These are phyloP conservation scores for Harpagifer antarcticus DNA, from an alignment of 2,797 vertebrate genomes.

Conservation along the genomic window DNA sequence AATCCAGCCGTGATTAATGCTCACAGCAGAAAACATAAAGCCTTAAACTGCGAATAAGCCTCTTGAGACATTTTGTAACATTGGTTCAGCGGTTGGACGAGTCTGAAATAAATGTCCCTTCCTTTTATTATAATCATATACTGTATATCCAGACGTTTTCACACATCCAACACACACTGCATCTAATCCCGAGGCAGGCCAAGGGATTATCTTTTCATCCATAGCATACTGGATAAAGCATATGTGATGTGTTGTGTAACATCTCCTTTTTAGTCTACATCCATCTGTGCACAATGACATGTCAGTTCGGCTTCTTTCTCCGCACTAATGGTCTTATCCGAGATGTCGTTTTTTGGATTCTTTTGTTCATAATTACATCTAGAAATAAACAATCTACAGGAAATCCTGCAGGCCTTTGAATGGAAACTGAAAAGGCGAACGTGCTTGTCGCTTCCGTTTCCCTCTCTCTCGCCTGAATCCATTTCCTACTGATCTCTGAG, in stretches of 20 bases:
- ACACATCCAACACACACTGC: constrained; percentile 22
- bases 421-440: constrained; percentile 53
- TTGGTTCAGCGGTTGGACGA: too few relatives aligned
- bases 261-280: constrained; percentile 56
- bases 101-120: neutral
- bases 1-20: constrained; percentile 18
- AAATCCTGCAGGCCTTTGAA: constrained; percentile 51
- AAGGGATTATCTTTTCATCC: constrained; percentile 60
- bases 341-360: too few relatives aligned
- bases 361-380: neutral
- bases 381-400: constrained; percentile 25
- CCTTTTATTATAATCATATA: constrained; percentile 9
- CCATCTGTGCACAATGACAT: constrained; percentile 63
- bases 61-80: too few relatives aligned
- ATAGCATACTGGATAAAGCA: constrained; percentile 61
- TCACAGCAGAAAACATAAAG: constrained; percentile 19
- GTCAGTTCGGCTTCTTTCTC: constrained; percentile 30
- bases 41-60: constrained; percentile 19
- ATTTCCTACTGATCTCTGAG: constrained; percentile 46
- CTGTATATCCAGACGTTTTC: constrained; percentile 35
- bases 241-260: constrained; percentile 67
- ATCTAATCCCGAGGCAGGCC: constrained; percentile 52
- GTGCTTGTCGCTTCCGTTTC: constrained; percentile 24
- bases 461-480: constrained; percentile 34
- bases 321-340: constrained; percentile 37